Evolutionary conservation across 2,888 invertebrate species (phyloP), one percentile per base, ranked within the genome.

Genomic region (Tillus elongatus): DNA sequence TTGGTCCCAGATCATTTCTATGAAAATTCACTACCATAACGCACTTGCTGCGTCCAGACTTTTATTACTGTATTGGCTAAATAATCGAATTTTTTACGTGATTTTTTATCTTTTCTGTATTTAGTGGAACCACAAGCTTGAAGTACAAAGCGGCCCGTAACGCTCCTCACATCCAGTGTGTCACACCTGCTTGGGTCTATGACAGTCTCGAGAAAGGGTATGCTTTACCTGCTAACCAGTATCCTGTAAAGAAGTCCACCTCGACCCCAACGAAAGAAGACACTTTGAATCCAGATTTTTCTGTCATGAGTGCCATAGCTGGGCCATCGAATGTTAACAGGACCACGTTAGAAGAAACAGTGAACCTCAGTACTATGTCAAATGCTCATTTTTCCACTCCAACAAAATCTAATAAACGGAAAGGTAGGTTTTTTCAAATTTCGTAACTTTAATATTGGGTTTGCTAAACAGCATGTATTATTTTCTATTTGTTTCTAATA

Each of bases 131-230:
- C 2, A 67, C 72, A 45, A 84, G 87, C 33, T 80, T 82, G 28
- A 91, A 91, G 58, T 79, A 79, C 51, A 79, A 72, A 52, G 73
- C 73, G 0, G 74, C 74, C 0, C 26, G 69, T 29, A 71, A 72
- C 43, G 46, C 51, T 8, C n/a, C 36, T 3, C 68, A 68, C 37
- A 54, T 62, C n/a, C 51, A 76, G 26, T 86, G 90, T 51, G 77
- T 93, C 0, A 68, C 71, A 9, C 73, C 82, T 0, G 67, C 79
- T 2, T 95, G 95, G 93, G 69, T 92, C 26, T 72, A 72, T 37
- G 83, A 88, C 15, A 88, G 86, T n/a, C 70, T 81, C 0, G 68
- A 73, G 14, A 73, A 72, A 14, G 87, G 88, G 0, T 80, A 75
- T 43, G 78, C 83, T 0, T 50, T 85, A 27, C 77, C 81, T 0